Base-by-base conservation (phyloP, 2,797 vertebrate species). In the Megaceryle alcyon region DNA sequence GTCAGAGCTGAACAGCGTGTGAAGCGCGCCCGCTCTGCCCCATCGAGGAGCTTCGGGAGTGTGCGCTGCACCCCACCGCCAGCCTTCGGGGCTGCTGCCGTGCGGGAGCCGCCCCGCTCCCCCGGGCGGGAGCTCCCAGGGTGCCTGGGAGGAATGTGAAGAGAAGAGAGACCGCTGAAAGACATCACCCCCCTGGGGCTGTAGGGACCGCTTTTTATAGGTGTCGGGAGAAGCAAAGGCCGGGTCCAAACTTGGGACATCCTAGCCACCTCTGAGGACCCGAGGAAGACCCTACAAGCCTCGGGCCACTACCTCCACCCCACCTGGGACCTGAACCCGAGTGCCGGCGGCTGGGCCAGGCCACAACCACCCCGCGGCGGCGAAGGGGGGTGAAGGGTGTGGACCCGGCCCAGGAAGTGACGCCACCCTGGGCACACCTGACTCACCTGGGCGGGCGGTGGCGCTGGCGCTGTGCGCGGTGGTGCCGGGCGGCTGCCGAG, bases 401-500 rank as follows among this genome's bases (percentile, higher is more conserved):
- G 28, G 53, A 56, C 31, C 81, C 81, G 20, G 3, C 94, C 91
- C 96, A 83, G 96, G 95, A 96, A 95, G 71, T 94, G 95, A 93
- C 94, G 94, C 1, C 75, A 5, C 17, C 26, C 4, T 35, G 33
- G 82, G 25, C 92, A 37, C 77, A 77, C 95, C 93, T 79, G 90
- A 88, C n/a, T 95, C 95, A 94, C 94, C 95, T 93, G 92, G 64
- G 92, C 87, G 87, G 86, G 83, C 57, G 59, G 51, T 51, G 49
- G 97, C 92, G 96, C 98, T 98, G 98, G 75, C 26, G 81, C 80
- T 69, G 94, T 92, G 97, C 94, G 92, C 91, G 51, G 89, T 97
- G 98, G 98, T 97, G 97, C 98, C 97, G 98, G 97, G 98, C 98
- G 88, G 86, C 94, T 90, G 96, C 91, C 48, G 29, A 28, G n/a